These are phyloP conservation scores for Magallana nippona DNA, from an alignment of 2,888 invertebrate genomes.

Conservation along the genomic window DNA sequence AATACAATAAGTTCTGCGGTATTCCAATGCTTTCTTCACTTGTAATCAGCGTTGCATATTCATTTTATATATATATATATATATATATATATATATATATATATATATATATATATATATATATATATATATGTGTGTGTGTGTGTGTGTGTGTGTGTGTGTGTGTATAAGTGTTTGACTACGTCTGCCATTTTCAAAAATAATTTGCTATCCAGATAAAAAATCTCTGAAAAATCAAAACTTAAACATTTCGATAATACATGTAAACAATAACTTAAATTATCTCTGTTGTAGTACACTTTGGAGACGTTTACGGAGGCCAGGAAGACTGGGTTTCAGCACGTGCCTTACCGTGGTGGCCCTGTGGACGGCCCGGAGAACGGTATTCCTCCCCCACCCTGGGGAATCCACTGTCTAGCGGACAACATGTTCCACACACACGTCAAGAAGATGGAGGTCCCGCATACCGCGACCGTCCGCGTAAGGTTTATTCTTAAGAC, in stretches of 20 bases:
- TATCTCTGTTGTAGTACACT: constrained; percentile 78
- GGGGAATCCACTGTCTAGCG: constrained; percentile 81
- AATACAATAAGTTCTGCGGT: too few relatives aligned
- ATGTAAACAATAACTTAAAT: too few relatives aligned
- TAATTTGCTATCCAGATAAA: neutral
- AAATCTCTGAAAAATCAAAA: too few relatives aligned
- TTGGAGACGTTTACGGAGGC: constrained; percentile 82
- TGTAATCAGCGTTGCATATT: too few relatives aligned
- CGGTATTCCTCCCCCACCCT: constrained; percentile 77
- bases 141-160: too few relatives aligned
- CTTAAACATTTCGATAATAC: too few relatives aligned
- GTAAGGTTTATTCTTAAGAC: constrained; percentile 72
- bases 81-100: too few relatives aligned
- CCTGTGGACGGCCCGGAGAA: constrained; percentile 79
- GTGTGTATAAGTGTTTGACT: too few relatives aligned
- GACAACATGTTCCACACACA: constrained; percentile 80
- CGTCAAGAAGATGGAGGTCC: constrained; percentile 81
- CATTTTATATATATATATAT: too few relatives aligned
- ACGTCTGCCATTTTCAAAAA: neutral
- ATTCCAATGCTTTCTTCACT: too few relatives aligned
- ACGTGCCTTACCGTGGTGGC: constrained; percentile 80
- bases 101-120: too few relatives aligned
- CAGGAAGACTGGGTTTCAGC: constrained; percentile 81
- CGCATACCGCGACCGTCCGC: constrained; percentile 82
- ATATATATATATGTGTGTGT: too few relatives aligned